Evolutionary conservation across 2,797 vertebrate genomes (phyloP).

Genomic region (Clarias platycephalus): DNA sequence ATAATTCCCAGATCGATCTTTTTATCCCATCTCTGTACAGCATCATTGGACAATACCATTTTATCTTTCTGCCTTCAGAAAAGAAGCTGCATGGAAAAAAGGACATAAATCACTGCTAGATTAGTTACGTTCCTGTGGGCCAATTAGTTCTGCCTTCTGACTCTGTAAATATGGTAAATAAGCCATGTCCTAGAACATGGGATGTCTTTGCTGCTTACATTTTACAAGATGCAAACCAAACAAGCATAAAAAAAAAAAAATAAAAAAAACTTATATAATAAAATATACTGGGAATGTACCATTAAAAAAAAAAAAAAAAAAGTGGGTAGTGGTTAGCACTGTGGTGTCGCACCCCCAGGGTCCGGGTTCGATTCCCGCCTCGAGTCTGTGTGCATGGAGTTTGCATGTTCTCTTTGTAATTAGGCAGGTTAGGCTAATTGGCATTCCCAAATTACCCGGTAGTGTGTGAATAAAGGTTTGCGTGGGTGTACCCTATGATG

Average conservation of each 20-base stretch:
- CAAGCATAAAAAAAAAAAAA: not conserved
- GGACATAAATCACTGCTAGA: not conserved
- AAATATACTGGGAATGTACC: not conserved
- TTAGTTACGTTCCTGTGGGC: not conserved
- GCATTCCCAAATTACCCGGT: too few relatives aligned
- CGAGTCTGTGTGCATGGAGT: too few relatives aligned
- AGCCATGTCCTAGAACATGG: not conserved
- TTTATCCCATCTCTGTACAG: not conserved
- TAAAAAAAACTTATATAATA: too few relatives aligned
- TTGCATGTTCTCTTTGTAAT: too few relatives aligned
- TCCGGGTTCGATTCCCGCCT: too few relatives aligned
- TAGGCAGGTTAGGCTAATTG: too few relatives aligned
- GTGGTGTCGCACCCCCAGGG: too few relatives aligned
- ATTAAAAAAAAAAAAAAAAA: not conserved
- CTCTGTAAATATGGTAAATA: not conserved
- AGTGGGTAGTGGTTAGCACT: too few relatives aligned
- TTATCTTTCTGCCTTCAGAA: slow-evolving; percentile 2
- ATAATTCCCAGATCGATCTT: not conserved
- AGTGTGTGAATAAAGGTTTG: too few relatives aligned
- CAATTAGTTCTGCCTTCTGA: not conserved
- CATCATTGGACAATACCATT: not conserved
- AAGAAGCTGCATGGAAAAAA: not conserved
- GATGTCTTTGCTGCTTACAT: not conserved
- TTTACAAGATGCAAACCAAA: not conserved
- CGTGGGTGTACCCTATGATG: too few relatives aligned